Base-by-base conservation (phyloP, 2,888 invertebrate genomes). In the Stenichneumon culpator region DNA sequence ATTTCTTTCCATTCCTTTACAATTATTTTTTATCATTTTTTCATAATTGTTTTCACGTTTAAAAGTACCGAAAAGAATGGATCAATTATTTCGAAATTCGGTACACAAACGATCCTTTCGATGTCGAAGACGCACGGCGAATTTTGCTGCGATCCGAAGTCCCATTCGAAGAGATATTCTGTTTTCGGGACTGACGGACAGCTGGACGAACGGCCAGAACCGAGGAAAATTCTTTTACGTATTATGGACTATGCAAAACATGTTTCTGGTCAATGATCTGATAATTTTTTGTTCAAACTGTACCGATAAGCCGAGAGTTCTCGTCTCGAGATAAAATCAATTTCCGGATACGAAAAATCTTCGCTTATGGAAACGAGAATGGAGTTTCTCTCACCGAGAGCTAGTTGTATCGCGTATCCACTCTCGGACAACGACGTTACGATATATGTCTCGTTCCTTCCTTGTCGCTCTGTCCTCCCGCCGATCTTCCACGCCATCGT, bases 381-480 rank as follows among this genome's bases (percentile, higher is more conserved):
- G 14, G 32, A 28, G 60, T 25, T 57, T 57, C 57, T 63, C 28
- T 63, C 60, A 22, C 47, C 73, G 79, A 50, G 65, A 50, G 75
- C 67, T 69, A 50, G 70, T 44, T 79, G 65, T 70, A 69, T 68
- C 44, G 75, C 57, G 47, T 69, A 47, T 69, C 28, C 36, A 65
- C 63, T 39, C 50, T 65, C 74, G 50, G 22, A 63, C 69, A 25
- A 47, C 70, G 63, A 47, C 63, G 70, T 72, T 60, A 65, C 63
- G 44, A 79, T 69, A 72, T 79, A 72, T 65, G 57, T 80, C 65
- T 80, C 72, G 63, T 72, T 79, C 44, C 39, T 36, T 47, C 68
- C 50, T 52, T 67, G 54, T 80, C 73, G 16, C 57, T 72, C 63
- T 28, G 72, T 67, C 73, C 67, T 54, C n/a, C 70, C n/a, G 32